Conservation (phyloP, 2,888 invertebrate species). For the Dichetophora obliterata region DNA sequence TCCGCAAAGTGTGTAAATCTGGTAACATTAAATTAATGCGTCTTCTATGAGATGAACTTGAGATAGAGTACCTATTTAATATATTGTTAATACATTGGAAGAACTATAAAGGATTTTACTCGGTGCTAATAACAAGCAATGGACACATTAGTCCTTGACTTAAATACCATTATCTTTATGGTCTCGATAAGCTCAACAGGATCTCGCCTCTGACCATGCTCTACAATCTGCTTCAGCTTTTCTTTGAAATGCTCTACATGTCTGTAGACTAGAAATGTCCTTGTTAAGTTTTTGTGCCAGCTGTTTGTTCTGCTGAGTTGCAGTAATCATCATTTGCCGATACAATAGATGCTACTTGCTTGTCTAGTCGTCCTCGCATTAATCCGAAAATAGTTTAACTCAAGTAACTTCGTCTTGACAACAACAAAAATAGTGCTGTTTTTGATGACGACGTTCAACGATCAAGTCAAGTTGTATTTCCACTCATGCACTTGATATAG, state of each 20-base stretch:
- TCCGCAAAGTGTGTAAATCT: slow-evolving; percentile 4
- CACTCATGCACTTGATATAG: slow-evolving; percentile 17
- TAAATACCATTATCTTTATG: too few relatives aligned
- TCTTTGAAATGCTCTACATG: too few relatives aligned
- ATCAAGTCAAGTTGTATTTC: background rate
- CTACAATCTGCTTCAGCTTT: background rate
- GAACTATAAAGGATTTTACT: too few relatives aligned
- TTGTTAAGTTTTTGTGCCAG: background rate
- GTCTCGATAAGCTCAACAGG: background rate
- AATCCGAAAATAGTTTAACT: slow-evolving; percentile 27
- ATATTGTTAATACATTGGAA: too few relatives aligned
- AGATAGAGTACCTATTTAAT: too few relatives aligned
- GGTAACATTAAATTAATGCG: slow-evolving; percentile 31
- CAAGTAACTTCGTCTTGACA: slow-evolving; percentile 9
- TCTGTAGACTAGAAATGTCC: too few relatives aligned
- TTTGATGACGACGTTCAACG: background rate
- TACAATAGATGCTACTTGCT: background rate
- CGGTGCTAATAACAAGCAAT: too few relatives aligned
- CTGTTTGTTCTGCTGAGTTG: background rate
- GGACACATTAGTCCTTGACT: too few relatives aligned
- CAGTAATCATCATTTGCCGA: background rate
- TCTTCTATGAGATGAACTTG: background rate
- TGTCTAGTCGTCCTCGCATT: slow-evolving; percentile 20
- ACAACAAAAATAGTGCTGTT: background rate
- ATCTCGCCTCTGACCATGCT: background rate